Evolutionary conservation across 2,797 vertebrate species (phyloP).

Genomic region (Mycteria americana): DNA sequence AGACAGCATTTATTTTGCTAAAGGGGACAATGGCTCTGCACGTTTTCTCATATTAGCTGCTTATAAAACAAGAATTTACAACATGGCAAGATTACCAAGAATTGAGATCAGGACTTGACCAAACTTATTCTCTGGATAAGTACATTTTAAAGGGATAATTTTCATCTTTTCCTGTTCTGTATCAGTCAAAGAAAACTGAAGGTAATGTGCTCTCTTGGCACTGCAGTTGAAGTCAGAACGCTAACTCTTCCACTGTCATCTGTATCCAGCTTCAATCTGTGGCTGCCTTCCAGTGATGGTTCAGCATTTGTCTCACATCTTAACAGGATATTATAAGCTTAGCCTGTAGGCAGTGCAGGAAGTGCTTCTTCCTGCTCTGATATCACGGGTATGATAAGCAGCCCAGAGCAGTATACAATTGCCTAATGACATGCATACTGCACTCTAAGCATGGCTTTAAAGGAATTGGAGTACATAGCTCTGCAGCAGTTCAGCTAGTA

Average conservation of each 20-base stretch:
- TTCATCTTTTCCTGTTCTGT: neutral
- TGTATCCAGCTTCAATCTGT: neutral
- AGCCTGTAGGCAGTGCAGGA: neutral
- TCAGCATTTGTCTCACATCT: neutral
- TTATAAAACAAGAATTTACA: neutral
- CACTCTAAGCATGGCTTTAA: neutral
- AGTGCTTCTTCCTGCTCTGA: neutral
- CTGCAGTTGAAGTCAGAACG: neutral
- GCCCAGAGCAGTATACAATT: neutral
- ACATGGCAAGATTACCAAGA: neutral
- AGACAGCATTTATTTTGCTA: neutral
- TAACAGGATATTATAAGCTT: neutral
- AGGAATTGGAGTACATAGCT: neutral
- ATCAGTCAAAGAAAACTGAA: neutral
- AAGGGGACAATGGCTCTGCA: neutral
- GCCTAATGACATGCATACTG: neutral
- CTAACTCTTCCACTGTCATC: neutral
- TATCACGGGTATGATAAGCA: neutral
- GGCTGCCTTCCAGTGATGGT: neutral
- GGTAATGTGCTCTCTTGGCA: fast-evolving
- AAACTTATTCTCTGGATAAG: neutral
- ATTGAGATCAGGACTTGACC: neutral
- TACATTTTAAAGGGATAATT: neutral
- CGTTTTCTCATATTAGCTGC: neutral
- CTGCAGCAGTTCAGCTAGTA: neutral